Percentiles rank a stretch among this genome's conserved stretches.
Evolutionary conservation across 2,888 invertebrate genomes (phyloP).

Genomic region (Oxytorus armatus): DNA sequence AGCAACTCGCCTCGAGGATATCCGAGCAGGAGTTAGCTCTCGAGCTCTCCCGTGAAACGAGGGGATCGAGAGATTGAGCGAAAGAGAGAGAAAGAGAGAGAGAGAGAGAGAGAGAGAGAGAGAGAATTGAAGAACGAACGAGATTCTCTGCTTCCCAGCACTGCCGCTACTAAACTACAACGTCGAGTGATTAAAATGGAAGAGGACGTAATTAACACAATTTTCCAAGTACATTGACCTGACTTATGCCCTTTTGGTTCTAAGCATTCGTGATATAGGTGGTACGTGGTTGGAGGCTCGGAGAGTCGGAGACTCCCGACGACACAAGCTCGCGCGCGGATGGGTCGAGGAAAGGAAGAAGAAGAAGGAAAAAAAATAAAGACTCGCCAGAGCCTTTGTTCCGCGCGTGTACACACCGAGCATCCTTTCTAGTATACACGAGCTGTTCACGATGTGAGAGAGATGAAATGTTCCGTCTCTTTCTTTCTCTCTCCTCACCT

Average conservation of each 20-base stretch:
- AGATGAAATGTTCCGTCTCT: too few relatives aligned
- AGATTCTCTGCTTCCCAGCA: constrained; percentile 2
- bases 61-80: constrained; percentile 36
- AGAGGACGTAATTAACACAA: not conserved
- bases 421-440: not conserved
- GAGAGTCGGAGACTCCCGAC: constrained; percentile 49
- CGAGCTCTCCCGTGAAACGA: constrained; percentile 51
- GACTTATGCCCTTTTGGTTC: not conserved
- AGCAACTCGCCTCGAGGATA: constrained; percentile 56
- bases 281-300: constrained; percentile 5
- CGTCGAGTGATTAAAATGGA: not conserved
- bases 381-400: constrained; percentile 56
- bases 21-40: constrained; percentile 52
- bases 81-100: constrained; percentile 35
- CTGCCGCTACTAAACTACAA: not conserved
- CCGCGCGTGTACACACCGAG: constrained; percentile 39
- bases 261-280: not conserved
- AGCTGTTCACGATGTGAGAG: too few relatives aligned
- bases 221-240: not conserved
- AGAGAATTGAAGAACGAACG: constrained; percentile 14
- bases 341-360: constrained; percentile 11
- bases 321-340: constrained; percentile 53
- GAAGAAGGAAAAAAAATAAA: constrained; percentile 1
- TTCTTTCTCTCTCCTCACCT: constrained; percentile 26
- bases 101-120: constrained; percentile 1